Percentiles rank a stretch among this genome's conserved stretches.
These are phyloP conservation scores for Hydrochoerus hydrochaeris DNA, from an alignment of 2,113 vertebrate genomes.

Conservation along the genomic window DNA sequence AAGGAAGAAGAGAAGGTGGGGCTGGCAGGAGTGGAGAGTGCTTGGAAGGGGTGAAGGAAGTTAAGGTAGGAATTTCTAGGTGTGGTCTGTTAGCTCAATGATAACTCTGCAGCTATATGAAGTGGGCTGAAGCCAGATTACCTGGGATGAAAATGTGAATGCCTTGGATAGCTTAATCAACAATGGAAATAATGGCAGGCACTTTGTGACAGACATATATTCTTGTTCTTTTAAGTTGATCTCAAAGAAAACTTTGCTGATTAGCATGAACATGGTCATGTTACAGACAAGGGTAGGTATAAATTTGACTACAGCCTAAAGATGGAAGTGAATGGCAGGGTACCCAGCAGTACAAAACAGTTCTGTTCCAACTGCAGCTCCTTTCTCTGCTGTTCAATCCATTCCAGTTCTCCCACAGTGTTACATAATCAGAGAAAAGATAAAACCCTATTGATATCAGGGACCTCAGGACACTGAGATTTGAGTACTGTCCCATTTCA, in stretches of 20 bases:
- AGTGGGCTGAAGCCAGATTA: background rate
- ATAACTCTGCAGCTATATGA: background rate
- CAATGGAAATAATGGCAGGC: rapidly evolving
- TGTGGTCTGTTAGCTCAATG: background rate
- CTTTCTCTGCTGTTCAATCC: background rate
- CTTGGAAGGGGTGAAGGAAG: background rate
- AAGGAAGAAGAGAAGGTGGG: background rate
- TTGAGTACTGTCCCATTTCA: too few species aligned
- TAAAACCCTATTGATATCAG: background rate
- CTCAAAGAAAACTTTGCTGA: background rate
- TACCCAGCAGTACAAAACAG: background rate
- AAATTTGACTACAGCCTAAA: background rate
- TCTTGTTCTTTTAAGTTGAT: background rate
- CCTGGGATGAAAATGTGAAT: background rate
- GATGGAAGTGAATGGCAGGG: background rate
- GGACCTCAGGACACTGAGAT: background rate
- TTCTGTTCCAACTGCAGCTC: background rate
- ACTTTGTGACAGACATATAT: rapidly evolving
- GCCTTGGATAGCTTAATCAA: background rate
- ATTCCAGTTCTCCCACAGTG: background rate
- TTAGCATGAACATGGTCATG: background rate
- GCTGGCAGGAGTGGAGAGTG: background rate
- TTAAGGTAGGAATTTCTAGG: background rate
- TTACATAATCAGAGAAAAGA: background rate
- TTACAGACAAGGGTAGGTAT: background rate